A percentile compares a stretch with the other conserved stretches of the same genome.
Conservation (phyloP, 2,797 vertebrate genomes). For the Anguilla obscura region DNA sequence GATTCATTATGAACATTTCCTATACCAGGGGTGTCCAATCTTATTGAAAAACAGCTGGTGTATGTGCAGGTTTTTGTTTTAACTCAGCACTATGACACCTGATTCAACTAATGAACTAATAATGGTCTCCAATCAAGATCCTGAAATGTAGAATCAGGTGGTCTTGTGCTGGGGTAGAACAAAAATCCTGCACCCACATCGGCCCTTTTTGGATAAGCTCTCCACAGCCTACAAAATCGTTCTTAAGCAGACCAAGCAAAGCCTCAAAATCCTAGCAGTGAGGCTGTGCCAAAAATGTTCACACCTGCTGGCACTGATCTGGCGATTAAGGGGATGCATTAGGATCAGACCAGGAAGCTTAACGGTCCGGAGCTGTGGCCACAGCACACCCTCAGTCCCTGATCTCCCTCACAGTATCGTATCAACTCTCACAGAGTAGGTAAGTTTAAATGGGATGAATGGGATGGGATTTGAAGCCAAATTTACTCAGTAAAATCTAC, state of each 20-base stretch:
- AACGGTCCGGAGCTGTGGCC: not conserved
- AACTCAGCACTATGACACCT: not conserved
- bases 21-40: conserved; percentile 32
- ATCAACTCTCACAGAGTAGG: not conserved
- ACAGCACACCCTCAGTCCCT: not conserved
- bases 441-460: not conserved
- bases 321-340: conserved; percentile 50
- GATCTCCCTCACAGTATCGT: not conserved
- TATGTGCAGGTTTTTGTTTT: not conserved
- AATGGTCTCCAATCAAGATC: not conserved
- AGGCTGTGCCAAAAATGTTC: conserved; percentile 16
- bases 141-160: not conserved
- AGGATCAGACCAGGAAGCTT: conserved; percentile 68
- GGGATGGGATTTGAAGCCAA: too few relatives aligned
- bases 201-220: conserved; percentile 40
- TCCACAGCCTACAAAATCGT: conserved; percentile 28
- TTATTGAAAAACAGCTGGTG: not conserved
- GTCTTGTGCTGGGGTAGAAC: not conserved
- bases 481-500: not conserved
- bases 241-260: not conserved
- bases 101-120: not conserved
- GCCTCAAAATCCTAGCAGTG: not conserved
- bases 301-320: conserved; percentile 16
- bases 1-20: conserved; percentile 62
- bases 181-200: not conserved